Percentiles rank a stretch among this genome's conserved stretches.
Conservation (phyloP, 2,888 invertebrate genomes). For the Macrosoma leucophasiata region DNA sequence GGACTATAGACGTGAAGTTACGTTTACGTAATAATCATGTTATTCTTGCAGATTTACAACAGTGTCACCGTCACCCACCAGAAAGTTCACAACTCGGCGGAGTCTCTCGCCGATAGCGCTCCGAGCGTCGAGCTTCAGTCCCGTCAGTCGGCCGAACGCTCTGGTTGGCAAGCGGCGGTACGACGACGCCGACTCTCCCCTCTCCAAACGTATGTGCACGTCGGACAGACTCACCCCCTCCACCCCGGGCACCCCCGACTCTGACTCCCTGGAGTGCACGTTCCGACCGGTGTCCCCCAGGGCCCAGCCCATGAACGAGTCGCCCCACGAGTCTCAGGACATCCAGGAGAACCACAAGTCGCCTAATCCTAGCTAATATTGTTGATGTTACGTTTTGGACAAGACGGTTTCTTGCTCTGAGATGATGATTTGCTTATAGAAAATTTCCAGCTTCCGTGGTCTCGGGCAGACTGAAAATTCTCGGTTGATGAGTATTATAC, state of each 20-base stretch:
- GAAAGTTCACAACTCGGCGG: slow-evolving; percentile 87
- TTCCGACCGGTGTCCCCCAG: slow-evolving; percentile 69
- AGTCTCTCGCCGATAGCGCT: slow-evolving; percentile 93
- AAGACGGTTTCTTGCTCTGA: too few relatives aligned
- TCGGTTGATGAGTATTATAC: too few relatives aligned
- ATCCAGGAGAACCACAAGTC: slow-evolving; percentile 48
- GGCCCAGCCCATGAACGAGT: slow-evolving; percentile 48
- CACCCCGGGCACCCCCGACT: slow-evolving; percentile 64
- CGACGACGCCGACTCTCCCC: slow-evolving; percentile 75
- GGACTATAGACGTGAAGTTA: too few relatives aligned
- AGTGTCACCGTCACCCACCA: slow-evolving; percentile 89
- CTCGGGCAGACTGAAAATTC: too few relatives aligned
- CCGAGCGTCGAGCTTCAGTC: slow-evolving; percentile 84
- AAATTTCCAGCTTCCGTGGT: too few relatives aligned
- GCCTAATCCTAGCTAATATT: slow-evolving; percentile 64
- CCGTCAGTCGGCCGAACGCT: slow-evolving; percentile 73
- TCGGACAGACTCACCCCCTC: slow-evolving; percentile 52
- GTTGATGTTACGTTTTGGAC: too few relatives aligned
- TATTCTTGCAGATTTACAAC: slow-evolving; percentile 66
- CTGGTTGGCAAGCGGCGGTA: slow-evolving; percentile 78
- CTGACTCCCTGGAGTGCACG: slow-evolving; percentile 65
- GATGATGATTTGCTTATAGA: too few relatives aligned
- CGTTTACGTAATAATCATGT: too few relatives aligned
- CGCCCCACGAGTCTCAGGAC: slow-evolving; percentile 37
- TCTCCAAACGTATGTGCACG: slow-evolving; percentile 60